phyloP scores from a whole-genome alignment of 2,113 vertebrate genomes.

The Rutilus rutilus region DNA sequence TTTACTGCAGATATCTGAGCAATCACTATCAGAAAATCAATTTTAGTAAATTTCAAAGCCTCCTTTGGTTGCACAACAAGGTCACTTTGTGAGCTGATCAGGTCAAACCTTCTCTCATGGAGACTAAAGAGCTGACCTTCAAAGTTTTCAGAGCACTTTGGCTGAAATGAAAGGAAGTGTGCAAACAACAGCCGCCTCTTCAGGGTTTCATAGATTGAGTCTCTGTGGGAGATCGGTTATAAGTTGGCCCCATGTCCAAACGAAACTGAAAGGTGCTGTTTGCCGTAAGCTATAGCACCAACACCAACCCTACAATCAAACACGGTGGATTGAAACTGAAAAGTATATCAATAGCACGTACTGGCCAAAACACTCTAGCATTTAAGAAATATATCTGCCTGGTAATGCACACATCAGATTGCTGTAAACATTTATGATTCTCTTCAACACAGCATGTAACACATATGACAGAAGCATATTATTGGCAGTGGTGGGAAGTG shows the following conservation, averaged over 20 bases:
- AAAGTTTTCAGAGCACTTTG: neutral
- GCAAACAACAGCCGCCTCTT: neutral
- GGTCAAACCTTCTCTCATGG: neutral
- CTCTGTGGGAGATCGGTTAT: neutral
- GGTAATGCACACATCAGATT: neutral
- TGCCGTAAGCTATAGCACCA: neutral
- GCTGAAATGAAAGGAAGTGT: neutral
- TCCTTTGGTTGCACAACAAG: neutral
- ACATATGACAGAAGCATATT: conserved; percentile 10
- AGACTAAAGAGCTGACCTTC: conserved; percentile 2
- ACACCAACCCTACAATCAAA: conserved; percentile 6
- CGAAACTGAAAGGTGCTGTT: neutral
- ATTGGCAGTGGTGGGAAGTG: neutral
- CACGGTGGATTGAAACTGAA: neutral
- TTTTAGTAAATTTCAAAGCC: neutral
- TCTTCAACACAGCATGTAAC: neutral
- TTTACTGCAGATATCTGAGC: neutral
- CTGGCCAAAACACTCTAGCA: neutral
- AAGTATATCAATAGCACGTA: neutral
- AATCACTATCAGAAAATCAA: neutral
- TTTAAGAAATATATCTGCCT: neutral
- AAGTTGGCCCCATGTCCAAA: neutral
- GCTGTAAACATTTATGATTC: neutral
- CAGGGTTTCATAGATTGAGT: neutral
- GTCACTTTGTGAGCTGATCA: neutral